Base-by-base conservation (phyloP, 2,888 invertebrate genomes). In the Oscheius sp. region DNA sequence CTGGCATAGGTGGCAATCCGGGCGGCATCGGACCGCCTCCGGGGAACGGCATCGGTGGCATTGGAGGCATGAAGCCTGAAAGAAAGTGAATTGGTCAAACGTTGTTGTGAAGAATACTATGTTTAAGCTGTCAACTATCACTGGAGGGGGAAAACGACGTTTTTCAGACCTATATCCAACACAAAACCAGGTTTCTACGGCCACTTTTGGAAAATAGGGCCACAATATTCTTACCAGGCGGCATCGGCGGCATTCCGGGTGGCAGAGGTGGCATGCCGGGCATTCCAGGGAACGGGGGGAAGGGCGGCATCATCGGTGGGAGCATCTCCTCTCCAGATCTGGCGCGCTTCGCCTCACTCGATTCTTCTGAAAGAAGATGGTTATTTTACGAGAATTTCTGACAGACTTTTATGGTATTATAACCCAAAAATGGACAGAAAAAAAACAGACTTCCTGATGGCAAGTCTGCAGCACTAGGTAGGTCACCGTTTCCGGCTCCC, bases 211-310 rank as follows among this genome's bases (percentile, higher is more conserved):
- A 21, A 21, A 21, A 21, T 21, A 21, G 21, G 21, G 21, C 7
- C 1, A 48, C 2, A 53, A 53, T 21, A 32, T 13, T 13, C 29
- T 21, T 42, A 42, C 74, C 74, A 7, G 58, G 50, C 47, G 62
- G 59, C 74, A 74, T 74, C 7, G 81, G 79, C 11, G 78, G 81
- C 82, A 80, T 80, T 62, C 78, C 76, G 11, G 75, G 79, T 35
- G 79, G 77, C 74, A 76, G 63, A 0, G 79, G 82, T 4, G 82
- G 81, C 78, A 82, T 79, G 60, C 79, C 77, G 50, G 75, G 50
- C 59, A 65, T 63, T n/a, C 35, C 42, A 32, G 62, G 70, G 59
- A 74, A 70, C 13, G 57, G 65, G 11, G 71, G 59, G 63, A 71
- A 48, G 37, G 57, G 73, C 33, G 63, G 62, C 63, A 63, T 63